A percentile compares a stretch with the other conserved stretches of the same genome.
Evolutionary conservation across 1,140 invertebrate genomes (phyloP).

Genomic region (Ips nitidus): DNA sequence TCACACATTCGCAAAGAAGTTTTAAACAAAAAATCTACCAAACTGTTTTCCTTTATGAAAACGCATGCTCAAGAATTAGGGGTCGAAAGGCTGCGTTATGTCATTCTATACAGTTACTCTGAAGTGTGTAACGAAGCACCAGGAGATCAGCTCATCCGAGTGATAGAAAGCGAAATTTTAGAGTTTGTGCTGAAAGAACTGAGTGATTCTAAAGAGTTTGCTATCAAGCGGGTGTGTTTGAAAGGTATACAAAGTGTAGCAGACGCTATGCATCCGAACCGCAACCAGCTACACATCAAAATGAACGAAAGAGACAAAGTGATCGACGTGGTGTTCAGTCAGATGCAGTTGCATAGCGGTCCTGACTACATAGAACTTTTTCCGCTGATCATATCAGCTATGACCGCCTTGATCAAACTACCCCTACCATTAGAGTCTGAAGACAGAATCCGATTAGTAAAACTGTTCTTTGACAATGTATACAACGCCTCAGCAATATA

Average conservation of each 20-base stretch:
- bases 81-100: conserved; percentile 58
- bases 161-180: conserved; percentile 55
- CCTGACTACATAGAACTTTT: conserved; percentile 57
- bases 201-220: conserved; percentile 53
- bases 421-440: conserved; percentile 58
- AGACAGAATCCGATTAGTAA: conserved; percentile 57
- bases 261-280: conserved; percentile 51
- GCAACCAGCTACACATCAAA: conserved; percentile 48
- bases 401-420: conserved; percentile 56
- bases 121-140: conserved; percentile 61
- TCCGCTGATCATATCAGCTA: conserved; percentile 58
- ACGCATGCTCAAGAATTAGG: conserved; percentile 61
- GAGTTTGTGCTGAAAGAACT: conserved; percentile 55
- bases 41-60: conserved; percentile 65
- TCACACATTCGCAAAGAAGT: conserved; percentile 60
- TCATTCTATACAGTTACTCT: conserved; percentile 61
- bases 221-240: conserved; percentile 54
- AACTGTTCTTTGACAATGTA: conserved; percentile 57
- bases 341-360: conserved; percentile 49
- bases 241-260: conserved; percentile 54
- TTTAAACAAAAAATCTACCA: conserved; percentile 57
- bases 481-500: conserved; percentile 56
- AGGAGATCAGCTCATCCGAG: conserved; percentile 56
- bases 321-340: conserved; percentile 35
- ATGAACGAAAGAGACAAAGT: conserved; percentile 47